These are phyloP conservation scores for Graptemys geographica DNA, from an alignment of 2,797 vertebrate species.

Conservation along the genomic window DNA sequence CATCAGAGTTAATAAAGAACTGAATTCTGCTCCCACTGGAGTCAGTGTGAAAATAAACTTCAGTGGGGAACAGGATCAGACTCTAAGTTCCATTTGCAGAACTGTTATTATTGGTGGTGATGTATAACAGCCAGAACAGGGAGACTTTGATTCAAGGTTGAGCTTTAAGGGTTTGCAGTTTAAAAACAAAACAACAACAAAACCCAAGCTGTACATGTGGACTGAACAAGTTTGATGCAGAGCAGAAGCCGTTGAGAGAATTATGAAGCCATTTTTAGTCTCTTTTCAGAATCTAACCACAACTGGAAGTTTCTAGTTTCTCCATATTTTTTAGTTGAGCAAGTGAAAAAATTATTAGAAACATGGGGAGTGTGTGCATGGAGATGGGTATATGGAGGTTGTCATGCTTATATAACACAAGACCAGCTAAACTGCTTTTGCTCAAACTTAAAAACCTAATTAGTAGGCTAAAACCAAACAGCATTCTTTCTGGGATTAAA, in stretches of 20 bases:
- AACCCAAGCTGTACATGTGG: neutral
- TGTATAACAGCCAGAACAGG: neutral
- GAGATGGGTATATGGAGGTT: neutral
- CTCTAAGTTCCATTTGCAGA: neutral
- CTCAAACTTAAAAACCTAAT: neutral
- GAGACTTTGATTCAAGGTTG: neutral
- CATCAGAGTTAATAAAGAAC: neutral
- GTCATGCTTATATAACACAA: neutral
- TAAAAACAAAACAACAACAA: neutral
- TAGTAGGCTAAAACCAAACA: neutral
- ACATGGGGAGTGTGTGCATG: neutral
- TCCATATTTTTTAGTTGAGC: neutral
- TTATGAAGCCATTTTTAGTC: neutral
- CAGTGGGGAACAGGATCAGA: neutral
- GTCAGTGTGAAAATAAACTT: neutral
- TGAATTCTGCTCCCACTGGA: neutral
- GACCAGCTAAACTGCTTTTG: neutral
- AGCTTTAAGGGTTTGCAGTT: neutral
- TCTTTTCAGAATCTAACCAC: neutral
- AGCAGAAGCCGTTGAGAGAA: neutral
- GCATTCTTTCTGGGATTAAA: neutral
- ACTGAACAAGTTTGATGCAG: neutral
- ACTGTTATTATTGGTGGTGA: neutral
- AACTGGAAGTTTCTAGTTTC: neutral
- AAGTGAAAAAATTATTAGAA: neutral